Evolutionary conservation across 2,797 vertebrate species (phyloP).

Genomic region (Poeciliopsis gracilis): DNA sequence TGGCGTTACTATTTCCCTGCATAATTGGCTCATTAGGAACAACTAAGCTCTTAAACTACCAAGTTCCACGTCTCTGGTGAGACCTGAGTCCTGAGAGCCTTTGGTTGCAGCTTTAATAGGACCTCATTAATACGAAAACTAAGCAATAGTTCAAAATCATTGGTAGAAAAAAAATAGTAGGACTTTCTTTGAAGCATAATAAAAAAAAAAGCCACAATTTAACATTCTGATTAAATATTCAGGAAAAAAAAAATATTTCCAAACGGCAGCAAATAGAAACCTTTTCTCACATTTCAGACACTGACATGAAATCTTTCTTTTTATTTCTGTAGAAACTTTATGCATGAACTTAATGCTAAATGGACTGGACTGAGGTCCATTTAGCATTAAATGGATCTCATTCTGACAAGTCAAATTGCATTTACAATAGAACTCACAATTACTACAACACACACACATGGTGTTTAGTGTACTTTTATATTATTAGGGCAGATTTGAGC

Average conservation of each 20-base stretch:
- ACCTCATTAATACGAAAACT: neutral
- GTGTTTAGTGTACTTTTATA: neutral
- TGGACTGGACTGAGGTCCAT: neutral
- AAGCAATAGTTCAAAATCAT: neutral
- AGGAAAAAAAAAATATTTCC: too few relatives aligned
- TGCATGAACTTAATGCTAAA: neutral
- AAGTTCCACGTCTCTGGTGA: neutral
- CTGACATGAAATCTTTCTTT: too few relatives aligned
- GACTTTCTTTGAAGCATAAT: too few relatives aligned
- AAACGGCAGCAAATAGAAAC: neutral
- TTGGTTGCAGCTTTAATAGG: neutral
- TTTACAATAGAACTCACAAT: neutral
- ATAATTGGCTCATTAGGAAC: constrained; percentile 1
- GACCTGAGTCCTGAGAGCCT: neutral
- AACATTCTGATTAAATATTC: too few relatives aligned
- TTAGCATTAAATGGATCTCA: too few relatives aligned
- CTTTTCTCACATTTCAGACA: neutral
- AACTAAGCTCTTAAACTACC: neutral
- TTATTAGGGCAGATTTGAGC: neutral
- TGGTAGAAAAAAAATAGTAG: neutral
- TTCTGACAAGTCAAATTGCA: neutral
- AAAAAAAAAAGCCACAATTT: too few relatives aligned
- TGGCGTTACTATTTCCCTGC: neutral
- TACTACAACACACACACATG: too few relatives aligned
- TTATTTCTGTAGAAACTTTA: too few relatives aligned